Conservation (phyloP, 2,888 invertebrate genomes). For the Metellina segmentata region DNA sequence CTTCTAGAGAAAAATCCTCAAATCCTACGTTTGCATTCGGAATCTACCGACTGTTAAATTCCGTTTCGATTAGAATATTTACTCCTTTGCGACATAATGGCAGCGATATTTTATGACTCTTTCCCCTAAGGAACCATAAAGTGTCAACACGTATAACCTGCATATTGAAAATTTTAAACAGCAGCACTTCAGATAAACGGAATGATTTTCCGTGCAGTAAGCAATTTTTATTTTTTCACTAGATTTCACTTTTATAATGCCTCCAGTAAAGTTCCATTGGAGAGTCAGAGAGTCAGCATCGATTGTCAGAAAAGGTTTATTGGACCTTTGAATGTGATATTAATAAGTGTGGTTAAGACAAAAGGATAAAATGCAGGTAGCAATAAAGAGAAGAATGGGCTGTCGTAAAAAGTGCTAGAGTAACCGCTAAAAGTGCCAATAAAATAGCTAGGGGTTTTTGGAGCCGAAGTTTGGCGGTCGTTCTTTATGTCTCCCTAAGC, state of each 20-base stretch:
- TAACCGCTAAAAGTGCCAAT: conserved; percentile 68
- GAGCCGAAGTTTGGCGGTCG: conserved; percentile 46
- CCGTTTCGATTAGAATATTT: too few species aligned
- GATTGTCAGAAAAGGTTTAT: conserved; percentile 55
- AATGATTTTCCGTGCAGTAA: neutral
- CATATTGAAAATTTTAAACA: neutral
- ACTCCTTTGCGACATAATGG: too few species aligned
- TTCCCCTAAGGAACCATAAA: neutral
- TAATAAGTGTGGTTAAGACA: conserved; percentile 54
- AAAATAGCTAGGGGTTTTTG: conserved; percentile 55
- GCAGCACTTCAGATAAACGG: neutral
- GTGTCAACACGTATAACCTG: neutral
- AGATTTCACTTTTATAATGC: conserved; percentile 36
- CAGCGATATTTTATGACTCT: neutral
- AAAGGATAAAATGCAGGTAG: conserved; percentile 59
- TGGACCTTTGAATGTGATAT: conserved; percentile 58
- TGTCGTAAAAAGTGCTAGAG: conserved; percentile 59
- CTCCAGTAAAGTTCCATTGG: conserved; percentile 18
- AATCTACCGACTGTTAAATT: too few species aligned
- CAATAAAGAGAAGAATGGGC: conserved; percentile 66
- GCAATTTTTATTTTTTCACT: neutral
- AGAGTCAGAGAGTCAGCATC: conserved; percentile 21
- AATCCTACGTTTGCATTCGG: too few species aligned
- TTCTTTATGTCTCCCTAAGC: conserved; percentile 67
- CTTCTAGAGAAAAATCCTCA: too few species aligned